A percentile compares a stretch with the other conserved stretches of the same genome.
These are phyloP conservation scores for Paramuricea clavata DNA, from an alignment of 92 coral and sea anemone species.

Conservation along the genomic window DNA sequence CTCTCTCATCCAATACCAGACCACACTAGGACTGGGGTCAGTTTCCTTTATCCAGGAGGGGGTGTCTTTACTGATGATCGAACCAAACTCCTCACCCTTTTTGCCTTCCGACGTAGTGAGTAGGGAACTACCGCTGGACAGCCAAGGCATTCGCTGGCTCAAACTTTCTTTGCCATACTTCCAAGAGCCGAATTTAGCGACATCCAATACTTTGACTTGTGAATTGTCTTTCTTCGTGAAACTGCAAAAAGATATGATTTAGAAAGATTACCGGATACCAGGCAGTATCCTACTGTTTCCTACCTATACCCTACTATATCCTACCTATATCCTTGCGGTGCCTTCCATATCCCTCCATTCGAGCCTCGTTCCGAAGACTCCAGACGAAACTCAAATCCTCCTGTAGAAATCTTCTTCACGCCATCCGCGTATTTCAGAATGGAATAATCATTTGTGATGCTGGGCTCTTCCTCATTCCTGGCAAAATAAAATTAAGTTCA, in stretches of 20 bases:
- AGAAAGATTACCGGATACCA: too few species aligned
- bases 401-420: slow-evolving; percentile 81
- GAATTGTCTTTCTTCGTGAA: slow-evolving; percentile 62
- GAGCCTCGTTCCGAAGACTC: slow-evolving; percentile 88
- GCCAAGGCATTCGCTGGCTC: slow-evolving; percentile 88
- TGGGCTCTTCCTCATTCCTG: slow-evolving; percentile 87
- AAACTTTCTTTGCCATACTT: slow-evolving; percentile 78
- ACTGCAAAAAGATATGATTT: neutral
- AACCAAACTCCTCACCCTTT: slow-evolving; percentile 80
- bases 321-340: slow-evolving; percentile 93
- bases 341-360: slow-evolving; percentile 93
- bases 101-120: slow-evolving; percentile 85
- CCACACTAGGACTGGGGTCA: slow-evolving; percentile 79
- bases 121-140: slow-evolving; percentile 75
- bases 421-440: slow-evolving; percentile 84
- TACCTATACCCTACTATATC: neutral
- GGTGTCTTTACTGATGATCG: slow-evolving; percentile 72
- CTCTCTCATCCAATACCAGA: slow-evolving; percentile 98
- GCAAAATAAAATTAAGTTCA: neutral
- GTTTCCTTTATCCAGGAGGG: slow-evolving; percentile 84
- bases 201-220: slow-evolving; percentile 70
- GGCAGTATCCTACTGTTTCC: too few species aligned
- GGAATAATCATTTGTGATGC: slow-evolving; percentile 85
- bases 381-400: slow-evolving; percentile 83
- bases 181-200: slow-evolving; percentile 85